Conservation (phyloP, 2,888 invertebrate species). For the Apamea sordens region DNA sequence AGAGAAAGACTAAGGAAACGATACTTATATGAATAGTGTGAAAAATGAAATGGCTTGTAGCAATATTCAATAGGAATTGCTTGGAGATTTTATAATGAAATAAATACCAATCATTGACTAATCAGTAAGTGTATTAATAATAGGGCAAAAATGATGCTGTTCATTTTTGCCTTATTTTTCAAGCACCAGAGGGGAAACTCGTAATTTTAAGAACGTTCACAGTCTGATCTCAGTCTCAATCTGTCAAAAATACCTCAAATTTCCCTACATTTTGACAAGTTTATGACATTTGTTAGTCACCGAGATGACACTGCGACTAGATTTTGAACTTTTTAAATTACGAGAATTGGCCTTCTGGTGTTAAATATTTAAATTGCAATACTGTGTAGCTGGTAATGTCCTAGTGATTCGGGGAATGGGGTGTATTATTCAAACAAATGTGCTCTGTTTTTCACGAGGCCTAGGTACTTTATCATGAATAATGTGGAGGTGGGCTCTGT, state of each 20-base stretch:
- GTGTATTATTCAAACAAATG: constrained; percentile 52
- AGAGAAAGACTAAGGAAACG: no score
- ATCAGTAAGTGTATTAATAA: background rate
- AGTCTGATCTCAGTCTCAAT: no score
- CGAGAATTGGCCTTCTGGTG: no score
- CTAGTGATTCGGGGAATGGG: constrained; percentile 27
- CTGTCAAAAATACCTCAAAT: no score
- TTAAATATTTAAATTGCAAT: constrained; percentile 50
- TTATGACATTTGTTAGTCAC: no score
- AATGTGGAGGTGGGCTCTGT: background rate
- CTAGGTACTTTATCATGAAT: constrained; percentile 14
- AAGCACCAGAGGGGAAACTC: background rate
- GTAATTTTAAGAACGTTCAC: no score
- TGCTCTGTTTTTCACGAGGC: constrained; percentile 45
- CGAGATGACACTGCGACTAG: no score
- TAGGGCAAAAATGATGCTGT: background rate
- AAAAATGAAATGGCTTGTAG: background rate
- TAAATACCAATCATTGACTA: background rate
- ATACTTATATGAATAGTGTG: background rate
- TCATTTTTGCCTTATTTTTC: background rate
- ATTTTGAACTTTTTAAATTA: no score
- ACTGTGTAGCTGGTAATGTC: constrained; percentile 29
- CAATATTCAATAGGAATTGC: background rate
- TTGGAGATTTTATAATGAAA: background rate
- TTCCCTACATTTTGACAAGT: no score